phyloP scores from a whole-genome alignment of 2,113 vertebrate genomes.

The Emydura subglobosa region DNA sequence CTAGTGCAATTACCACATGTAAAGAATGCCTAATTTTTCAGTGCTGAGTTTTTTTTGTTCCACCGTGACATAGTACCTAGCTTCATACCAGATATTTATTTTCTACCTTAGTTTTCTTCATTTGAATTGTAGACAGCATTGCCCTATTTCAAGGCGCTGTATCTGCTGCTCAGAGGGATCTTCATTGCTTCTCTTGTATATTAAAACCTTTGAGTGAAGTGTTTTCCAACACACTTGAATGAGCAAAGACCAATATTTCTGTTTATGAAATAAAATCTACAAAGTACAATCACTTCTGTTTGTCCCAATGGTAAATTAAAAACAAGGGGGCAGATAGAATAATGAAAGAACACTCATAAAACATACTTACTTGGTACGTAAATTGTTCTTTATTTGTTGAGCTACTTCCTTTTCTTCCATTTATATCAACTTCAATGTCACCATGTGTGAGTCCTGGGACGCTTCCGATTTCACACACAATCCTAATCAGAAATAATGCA shows the following conservation, averaged over 20 bases:
- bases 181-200: background rate
- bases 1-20: background rate
- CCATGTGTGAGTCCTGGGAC: slow-evolving; percentile 30
- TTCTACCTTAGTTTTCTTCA: background rate
- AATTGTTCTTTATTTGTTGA: slow-evolving; percentile 77
- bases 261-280: background rate
- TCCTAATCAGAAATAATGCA: slow-evolving; percentile 72
- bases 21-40: slow-evolving; percentile 34
- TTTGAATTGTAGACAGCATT: background rate
- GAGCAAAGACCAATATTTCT: background rate
- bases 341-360: background rate
- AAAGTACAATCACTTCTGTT: accelerated
- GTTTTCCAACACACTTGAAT: slow-evolving; percentile 11
- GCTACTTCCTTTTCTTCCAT: slow-evolving; percentile 66
- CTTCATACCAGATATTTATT: background rate
- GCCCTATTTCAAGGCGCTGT: background rate
- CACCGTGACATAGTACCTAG: background rate
- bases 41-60: background rate
- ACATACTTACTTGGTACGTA: slow-evolving; percentile 79
- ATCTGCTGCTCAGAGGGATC: background rate
- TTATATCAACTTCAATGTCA: slow-evolving; percentile 77
- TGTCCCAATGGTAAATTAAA: background rate
- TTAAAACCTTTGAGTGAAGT: background rate
- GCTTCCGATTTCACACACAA: slow-evolving; percentile 76
- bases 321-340: background rate